Percentiles rank a stretch among this genome's conserved stretches.
phyloP scores from a whole-genome alignment of 2,888 invertebrate genomes.

The Apodemia zela region DNA sequence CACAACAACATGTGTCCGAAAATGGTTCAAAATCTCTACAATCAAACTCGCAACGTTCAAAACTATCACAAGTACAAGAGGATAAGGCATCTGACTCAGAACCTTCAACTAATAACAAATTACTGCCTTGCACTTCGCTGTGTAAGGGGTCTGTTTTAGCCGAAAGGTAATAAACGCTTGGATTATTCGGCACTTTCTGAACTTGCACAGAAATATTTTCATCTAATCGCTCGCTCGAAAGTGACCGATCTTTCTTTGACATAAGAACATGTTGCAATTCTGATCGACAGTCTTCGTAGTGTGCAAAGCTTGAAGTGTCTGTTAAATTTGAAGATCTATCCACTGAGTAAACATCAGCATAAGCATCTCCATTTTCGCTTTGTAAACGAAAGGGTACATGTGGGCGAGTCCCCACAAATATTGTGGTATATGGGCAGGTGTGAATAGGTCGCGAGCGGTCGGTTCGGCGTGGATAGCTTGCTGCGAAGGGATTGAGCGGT shows the following conservation, averaged over 20 bases:
- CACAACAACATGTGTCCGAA: conserved; percentile 82
- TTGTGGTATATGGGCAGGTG: conserved; percentile 74
- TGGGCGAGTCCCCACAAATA: conserved; percentile 61
- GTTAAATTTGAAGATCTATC: conserved; percentile 72
- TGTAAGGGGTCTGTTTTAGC: conserved; percentile 51
- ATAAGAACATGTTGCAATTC: conserved; percentile 52
- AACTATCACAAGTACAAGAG: conserved; percentile 78
- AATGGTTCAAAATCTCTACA: conserved; percentile 81
- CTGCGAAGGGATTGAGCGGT: conserved; percentile 60
- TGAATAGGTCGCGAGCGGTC: conserved; percentile 70
- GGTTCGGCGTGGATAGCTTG: conserved; percentile 76
- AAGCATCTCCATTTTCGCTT: conserved; percentile 63
- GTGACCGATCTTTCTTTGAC: conserved; percentile 44
- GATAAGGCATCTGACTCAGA: conserved; percentile 75
- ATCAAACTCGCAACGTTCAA: conserved; percentile 79
- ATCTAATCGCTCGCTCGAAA: conserved; percentile 43
- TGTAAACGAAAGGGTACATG: conserved; percentile 54
- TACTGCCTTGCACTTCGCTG: conserved; percentile 49
- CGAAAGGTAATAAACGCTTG: conserved; percentile 67
- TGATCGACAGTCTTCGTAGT: conserved; percentile 68
- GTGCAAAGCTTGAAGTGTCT: conserved; percentile 73
- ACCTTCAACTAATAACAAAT: conserved; percentile 60
- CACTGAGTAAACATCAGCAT: conserved; percentile 68
- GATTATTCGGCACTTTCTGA: conserved; percentile 70
- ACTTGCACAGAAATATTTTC: conserved; percentile 55